Conservation (phyloP, 2,797 vertebrate genomes). For the Cirrhinus mrigala region DNA sequence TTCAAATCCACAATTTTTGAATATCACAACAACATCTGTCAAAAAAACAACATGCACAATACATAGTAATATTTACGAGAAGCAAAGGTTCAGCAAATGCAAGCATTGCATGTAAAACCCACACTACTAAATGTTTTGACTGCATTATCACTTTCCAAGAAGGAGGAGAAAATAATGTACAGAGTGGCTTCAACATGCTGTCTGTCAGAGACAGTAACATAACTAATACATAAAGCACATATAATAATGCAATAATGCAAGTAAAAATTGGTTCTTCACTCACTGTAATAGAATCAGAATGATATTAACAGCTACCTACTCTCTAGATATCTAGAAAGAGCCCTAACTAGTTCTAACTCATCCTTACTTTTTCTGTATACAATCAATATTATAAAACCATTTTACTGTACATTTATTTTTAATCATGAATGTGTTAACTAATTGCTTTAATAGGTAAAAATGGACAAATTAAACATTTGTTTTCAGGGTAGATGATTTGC, state of each 20-base stretch:
- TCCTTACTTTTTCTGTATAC: no score
- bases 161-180: not conserved
- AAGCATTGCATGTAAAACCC: not conserved
- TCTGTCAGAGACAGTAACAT: no score
- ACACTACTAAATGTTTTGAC: not conserved
- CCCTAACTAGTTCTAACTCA: no score
- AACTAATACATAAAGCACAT: no score
- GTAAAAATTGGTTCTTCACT: not conserved
- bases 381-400: not conserved
- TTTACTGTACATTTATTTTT: not conserved
- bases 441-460: not conserved
- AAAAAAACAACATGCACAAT: not conserved
- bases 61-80: not conserved
- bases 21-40: not conserved
- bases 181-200: no score
- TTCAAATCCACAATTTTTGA: not conserved
- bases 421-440: not conserved
- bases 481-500: not conserved
- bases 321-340: no score
- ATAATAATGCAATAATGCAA: not conserved
- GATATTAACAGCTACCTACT: no score
- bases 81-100: not conserved
- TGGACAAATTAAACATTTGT: not conserved
- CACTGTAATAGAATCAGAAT: not conserved
- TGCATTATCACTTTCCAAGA: not conserved